Base-by-base conservation (phyloP, 2,797 vertebrate species). In the Centroberyx gerrardi region DNA sequence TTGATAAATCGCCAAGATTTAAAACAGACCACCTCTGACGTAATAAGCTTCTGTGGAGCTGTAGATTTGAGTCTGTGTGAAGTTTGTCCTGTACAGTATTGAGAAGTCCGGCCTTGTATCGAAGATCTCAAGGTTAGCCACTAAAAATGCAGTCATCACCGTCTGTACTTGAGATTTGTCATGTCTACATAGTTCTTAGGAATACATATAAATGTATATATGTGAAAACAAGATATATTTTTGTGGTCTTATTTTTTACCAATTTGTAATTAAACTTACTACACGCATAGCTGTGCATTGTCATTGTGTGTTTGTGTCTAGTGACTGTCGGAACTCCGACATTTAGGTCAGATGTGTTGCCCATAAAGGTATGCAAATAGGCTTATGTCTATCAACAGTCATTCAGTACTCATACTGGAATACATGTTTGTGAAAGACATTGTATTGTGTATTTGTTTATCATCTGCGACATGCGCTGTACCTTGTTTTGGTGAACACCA, bases 181-280 rank as follows among this genome's bases (percentile, higher is more conserved):
- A 52, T 82, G 66, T 84, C 64, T 62, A 65, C 54, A 68, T 60
- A 72, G 51, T 71, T 84, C 62, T 87, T 76, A 78, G 77, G 70
- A 81, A 83, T 81, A 76, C 86, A 81, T 77, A 82, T 73, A 84
- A 84, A 78, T 87, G 87, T 87, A 89, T 89, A 90, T 92, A 90
- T 92, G 84, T 90, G 81, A 90, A 91, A 90, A 71, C 78, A 60
- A 89, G 80, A 91, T 93, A 88, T 94, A 91, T 93, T 94, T 94
- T 92, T 90, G 78, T 84, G 85, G 78, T 84, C 72, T 85, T 82
- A 53, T 86, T 88, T 80, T 92, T 78, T 90, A 89, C 77, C 54
- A 80, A 22, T 87, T 90, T 91, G 77, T 90, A 88, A 93, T 92
- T 91, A 92, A 94, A 94, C 85, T 63, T 68, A 87, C 70, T 69